phyloP scores from a whole-genome alignment of 92 coral and sea anemone species.

The Epizoanthus illoricatus region DNA sequence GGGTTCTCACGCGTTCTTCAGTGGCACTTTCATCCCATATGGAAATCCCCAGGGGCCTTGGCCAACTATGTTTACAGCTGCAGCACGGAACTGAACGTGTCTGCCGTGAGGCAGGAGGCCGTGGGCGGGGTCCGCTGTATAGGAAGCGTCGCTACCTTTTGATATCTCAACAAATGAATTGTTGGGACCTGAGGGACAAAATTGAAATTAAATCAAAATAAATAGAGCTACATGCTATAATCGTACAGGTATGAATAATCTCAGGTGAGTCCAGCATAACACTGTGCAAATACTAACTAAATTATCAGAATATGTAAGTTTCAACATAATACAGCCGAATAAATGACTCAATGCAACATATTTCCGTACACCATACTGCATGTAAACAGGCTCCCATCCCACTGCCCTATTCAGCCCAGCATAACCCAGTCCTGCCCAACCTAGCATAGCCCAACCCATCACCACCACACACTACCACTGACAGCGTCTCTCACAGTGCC shows the following conservation, averaged over 20 bases:
- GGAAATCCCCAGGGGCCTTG: conserved; percentile 91
- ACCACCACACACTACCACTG: no score
- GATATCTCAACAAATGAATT: conserved; percentile 76
- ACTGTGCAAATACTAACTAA: neutral
- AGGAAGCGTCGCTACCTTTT: conserved; percentile 73
- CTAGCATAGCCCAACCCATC: no score
- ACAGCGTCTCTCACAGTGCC: no score
- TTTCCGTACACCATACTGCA: no score
- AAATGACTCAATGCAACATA: no score
- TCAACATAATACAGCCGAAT: no score
- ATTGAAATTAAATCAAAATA: neutral
- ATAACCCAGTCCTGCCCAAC: no score
- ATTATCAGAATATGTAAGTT: no score
- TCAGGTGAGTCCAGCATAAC: neutral
- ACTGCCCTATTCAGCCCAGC: no score
- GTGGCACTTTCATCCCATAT: conserved; percentile 79
- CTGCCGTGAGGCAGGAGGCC: conserved; percentile 62
- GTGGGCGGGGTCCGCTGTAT: conserved; percentile 53
- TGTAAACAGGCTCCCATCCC: no score
- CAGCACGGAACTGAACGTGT: conserved; percentile 93
- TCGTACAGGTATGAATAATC: neutral
- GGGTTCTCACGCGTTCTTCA: neutral
- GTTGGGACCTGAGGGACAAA: conserved; percentile 61
- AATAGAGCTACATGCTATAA: neutral
- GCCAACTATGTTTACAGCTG: conserved; percentile 83